Evolutionary conservation across 2,113 vertebrate species (phyloP).

Genomic region (Calidris pygmaea): DNA sequence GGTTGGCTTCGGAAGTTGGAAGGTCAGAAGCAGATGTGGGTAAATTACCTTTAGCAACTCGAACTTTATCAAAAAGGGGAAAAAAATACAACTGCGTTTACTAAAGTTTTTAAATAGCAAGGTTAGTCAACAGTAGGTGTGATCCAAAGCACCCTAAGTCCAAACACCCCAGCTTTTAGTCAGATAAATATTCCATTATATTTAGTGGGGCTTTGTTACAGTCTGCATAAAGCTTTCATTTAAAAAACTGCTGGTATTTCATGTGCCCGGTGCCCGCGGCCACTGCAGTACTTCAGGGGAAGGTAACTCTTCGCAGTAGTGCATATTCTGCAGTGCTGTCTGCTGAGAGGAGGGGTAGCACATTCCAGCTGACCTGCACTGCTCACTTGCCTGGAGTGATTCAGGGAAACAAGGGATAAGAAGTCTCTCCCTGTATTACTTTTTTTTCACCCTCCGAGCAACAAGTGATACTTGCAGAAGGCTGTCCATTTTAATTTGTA

Average conservation of each 20-base stretch:
- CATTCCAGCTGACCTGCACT: background rate
- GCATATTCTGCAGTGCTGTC: background rate
- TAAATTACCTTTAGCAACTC: background rate
- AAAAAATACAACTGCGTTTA: background rate
- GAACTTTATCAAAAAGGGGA: background rate
- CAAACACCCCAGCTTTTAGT: background rate
- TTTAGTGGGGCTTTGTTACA: background rate
- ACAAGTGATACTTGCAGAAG: background rate
- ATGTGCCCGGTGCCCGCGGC: background rate
- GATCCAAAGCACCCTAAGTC: background rate
- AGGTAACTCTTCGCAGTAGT: background rate
- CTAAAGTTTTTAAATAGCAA: background rate
- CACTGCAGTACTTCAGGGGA: no score
- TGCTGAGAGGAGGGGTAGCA: background rate
- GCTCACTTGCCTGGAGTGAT: background rate
- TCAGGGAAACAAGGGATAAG: background rate
- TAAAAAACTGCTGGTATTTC: background rate
- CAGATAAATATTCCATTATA: background rate
- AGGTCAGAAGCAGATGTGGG: background rate
- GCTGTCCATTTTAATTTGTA: background rate
- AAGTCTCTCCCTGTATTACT: background rate
- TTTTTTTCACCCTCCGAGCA: background rate
- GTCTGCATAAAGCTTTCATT: background rate
- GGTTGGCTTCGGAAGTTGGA: background rate
- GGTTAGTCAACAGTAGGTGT: background rate